Conservation (phyloP, 2,113 vertebrate genomes). For the Rafetus swinhoei region DNA sequence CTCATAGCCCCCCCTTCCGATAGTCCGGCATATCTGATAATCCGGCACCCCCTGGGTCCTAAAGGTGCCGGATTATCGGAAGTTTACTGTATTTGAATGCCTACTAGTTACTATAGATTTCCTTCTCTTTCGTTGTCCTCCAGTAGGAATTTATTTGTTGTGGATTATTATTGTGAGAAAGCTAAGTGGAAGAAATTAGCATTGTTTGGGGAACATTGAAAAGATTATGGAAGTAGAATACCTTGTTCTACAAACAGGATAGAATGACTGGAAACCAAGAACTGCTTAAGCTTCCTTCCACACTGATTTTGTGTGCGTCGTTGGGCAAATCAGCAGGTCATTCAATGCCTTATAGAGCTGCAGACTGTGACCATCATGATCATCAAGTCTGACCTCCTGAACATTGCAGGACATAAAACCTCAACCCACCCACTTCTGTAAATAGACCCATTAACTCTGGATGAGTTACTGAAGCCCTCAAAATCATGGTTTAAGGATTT, state of each 20-base stretch:
- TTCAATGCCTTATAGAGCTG: background rate
- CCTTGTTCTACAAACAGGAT: fast-evolving
- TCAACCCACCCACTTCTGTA: background rate
- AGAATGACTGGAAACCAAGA: background rate
- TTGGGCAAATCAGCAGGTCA: background rate
- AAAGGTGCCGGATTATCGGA: too few relatives aligned
- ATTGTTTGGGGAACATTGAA: background rate
- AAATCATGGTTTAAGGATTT: background rate
- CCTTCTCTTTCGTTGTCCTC: background rate
- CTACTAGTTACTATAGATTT: background rate
- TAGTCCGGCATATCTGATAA: too few relatives aligned
- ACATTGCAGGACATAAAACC: background rate
- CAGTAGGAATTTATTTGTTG: background rate
- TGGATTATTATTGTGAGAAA: background rate
- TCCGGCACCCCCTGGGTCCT: too few relatives aligned
- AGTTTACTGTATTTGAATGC: background rate
- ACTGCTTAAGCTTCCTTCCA: background rate
- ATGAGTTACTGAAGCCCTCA: background rate
- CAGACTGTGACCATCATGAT: background rate
- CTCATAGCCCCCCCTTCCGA: too few relatives aligned
- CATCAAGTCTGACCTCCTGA: background rate
- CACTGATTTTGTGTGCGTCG: fast-evolving
- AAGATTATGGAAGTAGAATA: background rate
- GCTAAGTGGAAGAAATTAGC: background rate
- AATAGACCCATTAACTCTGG: background rate